Conservation (phyloP, 2,797 vertebrate genomes). For the Xenops minutus region DNA sequence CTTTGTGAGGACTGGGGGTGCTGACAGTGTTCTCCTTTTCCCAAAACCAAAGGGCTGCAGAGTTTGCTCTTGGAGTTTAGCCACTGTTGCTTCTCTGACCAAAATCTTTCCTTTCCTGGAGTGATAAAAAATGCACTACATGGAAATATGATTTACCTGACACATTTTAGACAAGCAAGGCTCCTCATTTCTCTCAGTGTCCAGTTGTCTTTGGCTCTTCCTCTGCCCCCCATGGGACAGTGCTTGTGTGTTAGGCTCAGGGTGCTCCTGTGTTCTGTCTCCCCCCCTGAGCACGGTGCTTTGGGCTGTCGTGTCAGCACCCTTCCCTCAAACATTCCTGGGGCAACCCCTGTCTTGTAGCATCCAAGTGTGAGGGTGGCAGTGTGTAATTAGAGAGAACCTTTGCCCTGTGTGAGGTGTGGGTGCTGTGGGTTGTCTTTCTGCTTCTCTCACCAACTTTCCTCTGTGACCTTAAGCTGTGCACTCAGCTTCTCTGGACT, state of each 20-base stretch:
- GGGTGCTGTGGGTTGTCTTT: not conserved
- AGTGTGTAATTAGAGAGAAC: not conserved
- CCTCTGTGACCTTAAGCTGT: not conserved
- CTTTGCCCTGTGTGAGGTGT: not conserved
- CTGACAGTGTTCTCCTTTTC: not conserved
- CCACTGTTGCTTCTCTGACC: not conserved
- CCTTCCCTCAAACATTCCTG: not conserved
- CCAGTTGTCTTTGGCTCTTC: not conserved
- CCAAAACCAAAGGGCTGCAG: not conserved
- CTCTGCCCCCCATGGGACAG: not conserved
- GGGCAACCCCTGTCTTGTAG: not conserved
- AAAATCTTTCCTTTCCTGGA: not conserved
- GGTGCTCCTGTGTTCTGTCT: not conserved
- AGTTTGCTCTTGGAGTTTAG: not conserved
- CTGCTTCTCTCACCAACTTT: not conserved
- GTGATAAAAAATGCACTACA: not conserved
- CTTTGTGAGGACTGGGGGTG: not conserved
- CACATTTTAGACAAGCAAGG: not conserved
- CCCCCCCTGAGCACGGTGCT: not conserved
- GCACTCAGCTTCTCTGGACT: not conserved
- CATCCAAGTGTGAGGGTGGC: not conserved
- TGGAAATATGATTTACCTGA: not conserved
- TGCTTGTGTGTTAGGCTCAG: not conserved
- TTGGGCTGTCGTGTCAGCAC: not conserved
- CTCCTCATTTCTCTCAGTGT: not conserved